Evolutionary conservation across 2,888 invertebrate genomes (phyloP), one percentile per base, ranked within the genome.

Genomic region (Teleogryllus oceanicus): DNA sequence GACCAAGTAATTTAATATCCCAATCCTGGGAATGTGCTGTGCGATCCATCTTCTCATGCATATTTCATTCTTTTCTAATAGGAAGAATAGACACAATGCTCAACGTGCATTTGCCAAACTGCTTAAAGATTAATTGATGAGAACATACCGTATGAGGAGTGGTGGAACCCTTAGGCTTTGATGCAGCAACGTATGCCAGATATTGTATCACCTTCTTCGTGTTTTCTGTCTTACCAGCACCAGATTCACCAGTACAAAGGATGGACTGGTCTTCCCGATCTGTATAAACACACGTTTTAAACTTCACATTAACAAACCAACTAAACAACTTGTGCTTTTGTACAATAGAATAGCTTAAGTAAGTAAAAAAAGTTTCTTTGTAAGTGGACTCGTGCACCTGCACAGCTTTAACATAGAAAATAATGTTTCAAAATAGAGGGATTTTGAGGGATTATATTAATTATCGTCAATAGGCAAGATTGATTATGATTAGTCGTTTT

Each of bases 191-290:
- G 88, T 97, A 98, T 76, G 99, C 99, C 87, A 99, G 91, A 90
- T 99, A 99, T 90, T 99, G 99, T 87, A 99, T 99, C 80, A 99
- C 99, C 91, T 99, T 99, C 90, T 99, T 99, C 81, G 99, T 99
- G 89, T 99, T 99, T 88, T 99, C 99, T 78, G 99, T 99, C 90
- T 99, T 99, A 84, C 99, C 99, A 84, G 99, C 99, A 84, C 99
- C 99, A n/a, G 99, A 99, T 89, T 99, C 99, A 85, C 99, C 99
- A 85, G 99, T 99, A 90, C 99, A 99, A 84, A 99, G 90, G 87
- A 99, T 99, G 78, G 98, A 98, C 90, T 99, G 99, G 89, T 99
- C 99, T 90, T 99, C 99, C 81, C 99, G 94, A 90, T 99, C 99
- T 99, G 88, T 82, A 92, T 85, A 83, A 82, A 82, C 4, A 24